Evolutionary conservation across 2,113 vertebrate species (phyloP).

Genomic region (Oostethus manadensis): DNA sequence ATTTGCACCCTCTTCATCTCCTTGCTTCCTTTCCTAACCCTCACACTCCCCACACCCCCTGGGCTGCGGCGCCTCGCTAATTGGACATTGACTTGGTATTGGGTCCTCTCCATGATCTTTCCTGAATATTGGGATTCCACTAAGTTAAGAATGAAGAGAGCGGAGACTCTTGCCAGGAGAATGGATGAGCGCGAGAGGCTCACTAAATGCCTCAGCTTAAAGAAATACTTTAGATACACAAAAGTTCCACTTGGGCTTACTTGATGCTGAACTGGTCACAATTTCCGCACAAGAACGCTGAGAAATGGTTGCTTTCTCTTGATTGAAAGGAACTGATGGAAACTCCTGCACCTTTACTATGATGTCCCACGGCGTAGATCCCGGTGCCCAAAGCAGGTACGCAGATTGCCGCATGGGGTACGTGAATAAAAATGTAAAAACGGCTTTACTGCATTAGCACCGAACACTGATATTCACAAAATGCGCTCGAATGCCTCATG

Average conservation of each 20-base stretch:
- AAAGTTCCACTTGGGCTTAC: not conserved
- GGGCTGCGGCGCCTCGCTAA: conserved; percentile 53
- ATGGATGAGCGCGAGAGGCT: conserved; percentile 33
- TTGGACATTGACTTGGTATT: conserved; percentile 70
- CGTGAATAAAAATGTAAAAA: too few species aligned
- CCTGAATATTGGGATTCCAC: conserved; percentile 64
- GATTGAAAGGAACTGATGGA: too few species aligned
- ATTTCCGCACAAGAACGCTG: too few species aligned
- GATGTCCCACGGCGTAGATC: too few species aligned
- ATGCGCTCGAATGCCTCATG: too few species aligned
- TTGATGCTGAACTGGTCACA: too few species aligned
- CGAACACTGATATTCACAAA: too few species aligned
- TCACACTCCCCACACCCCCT: conserved; percentile 18
- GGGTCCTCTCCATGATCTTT: conserved; percentile 62
- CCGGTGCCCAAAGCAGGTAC: too few species aligned
- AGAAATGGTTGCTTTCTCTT: too few species aligned
- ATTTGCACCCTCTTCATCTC: conserved; percentile 30
- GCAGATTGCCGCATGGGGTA: too few species aligned
- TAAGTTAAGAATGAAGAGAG: conserved; percentile 71
- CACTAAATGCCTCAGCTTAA: conserved; percentile 44
- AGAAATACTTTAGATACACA: conserved; percentile 31
- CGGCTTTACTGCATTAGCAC: too few species aligned
- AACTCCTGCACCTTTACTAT: too few species aligned
- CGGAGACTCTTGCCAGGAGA: conserved; percentile 46
- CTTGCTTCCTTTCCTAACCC: conserved; percentile 2